These are phyloP conservation scores for Aphaenogaster floridana DNA, from an alignment of 1,140 invertebrate species.

Conservation along the genomic window DNA sequence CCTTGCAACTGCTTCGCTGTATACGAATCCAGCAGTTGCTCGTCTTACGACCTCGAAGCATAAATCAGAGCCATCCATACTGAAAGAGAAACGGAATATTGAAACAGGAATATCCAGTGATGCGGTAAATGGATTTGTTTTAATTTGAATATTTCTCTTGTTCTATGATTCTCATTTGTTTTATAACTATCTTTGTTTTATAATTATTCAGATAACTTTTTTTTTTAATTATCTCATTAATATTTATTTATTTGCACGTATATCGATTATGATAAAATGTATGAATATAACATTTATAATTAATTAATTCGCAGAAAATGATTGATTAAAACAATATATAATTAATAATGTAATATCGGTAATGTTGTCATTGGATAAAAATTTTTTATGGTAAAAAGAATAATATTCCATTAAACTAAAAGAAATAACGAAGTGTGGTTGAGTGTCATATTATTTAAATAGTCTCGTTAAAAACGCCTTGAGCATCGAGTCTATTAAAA, in stretches of 20 bases:
- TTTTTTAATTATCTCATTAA: constrained; percentile 4
- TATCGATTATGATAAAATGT: background rate
- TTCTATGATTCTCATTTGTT: background rate
- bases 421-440: background rate
- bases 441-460: constrained; percentile 52
- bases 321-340: background rate
- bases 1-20: constrained; percentile 99
- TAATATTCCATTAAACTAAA: constrained; percentile 19
- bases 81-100: constrained; percentile 87
- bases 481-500: constrained; percentile 59
- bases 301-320: background rate
- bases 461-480: constrained; percentile 57
- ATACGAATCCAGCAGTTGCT: constrained; percentile 98
- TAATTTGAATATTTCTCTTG: background rate
- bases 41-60: constrained; percentile 99
- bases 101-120: constrained; percentile 28
- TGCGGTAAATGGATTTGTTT: background rate
- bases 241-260: background rate
- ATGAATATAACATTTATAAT: background rate
- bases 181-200: background rate
- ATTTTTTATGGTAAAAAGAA: background rate
- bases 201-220: background rate
- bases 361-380: constrained; percentile 1
- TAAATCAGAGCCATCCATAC: constrained; percentile 99
- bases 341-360: background rate